These are phyloP conservation scores for Zophobas morio DNA, from an alignment of 1,140 invertebrate genomes.

Conservation along the genomic window DNA sequence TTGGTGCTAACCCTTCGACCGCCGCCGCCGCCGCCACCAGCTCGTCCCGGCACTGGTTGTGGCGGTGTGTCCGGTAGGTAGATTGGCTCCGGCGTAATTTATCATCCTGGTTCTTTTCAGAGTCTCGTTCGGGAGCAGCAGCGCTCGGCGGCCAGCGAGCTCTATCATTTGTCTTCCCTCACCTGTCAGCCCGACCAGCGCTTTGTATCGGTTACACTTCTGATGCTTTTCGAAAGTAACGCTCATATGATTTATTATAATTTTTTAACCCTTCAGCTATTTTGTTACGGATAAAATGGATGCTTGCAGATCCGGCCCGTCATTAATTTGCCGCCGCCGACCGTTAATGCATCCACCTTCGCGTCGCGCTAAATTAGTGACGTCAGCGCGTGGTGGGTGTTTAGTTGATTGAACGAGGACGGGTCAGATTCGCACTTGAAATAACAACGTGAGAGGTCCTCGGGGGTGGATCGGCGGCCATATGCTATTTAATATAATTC, in stretches of 20 bases:
- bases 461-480: constrained; percentile 58
- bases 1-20: constrained; percentile 1
- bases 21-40: constrained; percentile 12
- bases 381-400: not conserved
- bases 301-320: constrained; percentile 30
- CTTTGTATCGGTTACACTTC: constrained; percentile 62
- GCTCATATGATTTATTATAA: constrained; percentile 62
- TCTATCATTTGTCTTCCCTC: constrained; percentile 62
- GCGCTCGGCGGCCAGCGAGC: constrained; percentile 55
- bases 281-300: constrained; percentile 54
- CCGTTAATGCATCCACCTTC: constrained; percentile 12
- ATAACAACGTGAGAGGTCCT: not conserved
- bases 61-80: constrained; percentile 59
- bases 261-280: constrained; percentile 61
- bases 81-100: constrained; percentile 58
- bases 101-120: constrained; percentile 61
- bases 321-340: constrained; percentile 38
- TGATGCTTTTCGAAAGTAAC: constrained; percentile 58
- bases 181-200: constrained; percentile 60
- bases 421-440: not conserved
- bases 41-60: constrained; percentile 43
- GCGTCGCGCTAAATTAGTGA: not conserved
- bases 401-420: constrained; percentile 34
- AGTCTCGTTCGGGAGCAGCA: constrained; percentile 52
- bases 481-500: constrained; percentile 65